Evolutionary conservation across 1,140 invertebrate species (phyloP), one percentile per base, ranked within the genome.

Genomic region (Nephila pilipes): DNA sequence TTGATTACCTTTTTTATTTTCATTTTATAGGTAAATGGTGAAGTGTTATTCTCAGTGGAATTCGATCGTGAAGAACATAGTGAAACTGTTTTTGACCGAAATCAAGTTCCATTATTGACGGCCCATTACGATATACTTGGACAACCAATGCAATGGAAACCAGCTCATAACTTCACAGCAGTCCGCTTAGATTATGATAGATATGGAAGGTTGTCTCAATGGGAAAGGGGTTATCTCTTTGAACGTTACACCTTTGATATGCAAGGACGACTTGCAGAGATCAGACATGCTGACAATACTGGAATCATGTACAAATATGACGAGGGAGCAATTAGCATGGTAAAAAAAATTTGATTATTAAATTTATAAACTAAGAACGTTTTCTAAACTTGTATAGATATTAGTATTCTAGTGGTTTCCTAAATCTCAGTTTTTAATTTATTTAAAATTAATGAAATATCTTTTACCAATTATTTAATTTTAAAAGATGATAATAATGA

Each of bases 171-270:
- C 46, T 94, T 96, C 85, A 94, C 95, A 25, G 93, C 94, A 18
- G 94, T 96, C 58, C 95, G 95, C 92, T 94, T 96, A 10, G 95
- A 95, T 1, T 96, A 96, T 94, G 95, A 95, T 93, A 93, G 96
- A 90, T 98, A 98, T 95, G 98, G 99, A 94, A 97, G 98, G 89
- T 97, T 99, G n/a, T 97, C 98, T 94, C 97, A 97, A 22, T 99
- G 98, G 98, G 97, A 97, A 94, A 99, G 98, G 97, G 98, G 98
- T 1, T 96, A 97, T 0, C 97, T 97, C 8, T 97, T 97, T 94
- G 97, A 99, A 95, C 97, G 97, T 63, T 98, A 98, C 94, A 97
- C 97, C 91, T 99, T 99, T 95, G 98, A 99, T 94, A 96, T 97
- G 0, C 97, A 98, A 93, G 98, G 98, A 1, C 96, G 98, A 93